phyloP scores from a whole-genome alignment of 2,797 vertebrate species.

The Sebastes taczanowskii region DNA sequence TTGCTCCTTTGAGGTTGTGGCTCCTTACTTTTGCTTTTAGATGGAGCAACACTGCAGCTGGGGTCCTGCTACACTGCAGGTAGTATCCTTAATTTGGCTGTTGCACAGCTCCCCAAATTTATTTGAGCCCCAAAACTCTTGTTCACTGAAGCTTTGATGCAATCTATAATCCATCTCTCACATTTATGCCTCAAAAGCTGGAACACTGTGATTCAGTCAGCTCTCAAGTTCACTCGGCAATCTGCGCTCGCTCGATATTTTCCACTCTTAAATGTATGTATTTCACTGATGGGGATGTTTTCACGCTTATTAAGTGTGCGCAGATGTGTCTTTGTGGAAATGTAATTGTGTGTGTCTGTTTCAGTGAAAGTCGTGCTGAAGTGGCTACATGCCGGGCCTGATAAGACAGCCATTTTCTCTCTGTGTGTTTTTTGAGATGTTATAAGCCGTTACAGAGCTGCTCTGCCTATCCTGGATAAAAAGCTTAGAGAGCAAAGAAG shows the following conservation, averaged over 20 bases:
- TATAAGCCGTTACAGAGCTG: constrained; percentile 35
- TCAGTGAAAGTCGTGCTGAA: constrained; percentile 25
- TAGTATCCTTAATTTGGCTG: not conserved
- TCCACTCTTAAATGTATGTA: not conserved
- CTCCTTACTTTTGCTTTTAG: constrained; percentile 17
- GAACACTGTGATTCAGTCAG: not conserved
- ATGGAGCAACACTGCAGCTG: constrained; percentile 8
- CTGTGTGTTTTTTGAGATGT: constrained; percentile 34
- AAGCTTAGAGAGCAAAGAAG: constrained; percentile 39
- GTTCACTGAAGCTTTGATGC: not conserved
- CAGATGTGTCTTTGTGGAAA: constrained; percentile 12
- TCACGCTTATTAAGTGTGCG: constrained; percentile 19
- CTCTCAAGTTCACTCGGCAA: constrained; percentile 19
- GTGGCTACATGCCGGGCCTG: constrained; percentile 36
- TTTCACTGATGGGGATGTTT: constrained; percentile 11
- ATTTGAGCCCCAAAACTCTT: not conserved
- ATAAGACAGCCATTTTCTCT: constrained; percentile 57
- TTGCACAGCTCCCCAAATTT: not conserved
- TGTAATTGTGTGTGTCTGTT: constrained; percentile 11
- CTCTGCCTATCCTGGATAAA: constrained; percentile 46
- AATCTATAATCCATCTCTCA: not conserved
- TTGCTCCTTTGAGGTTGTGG: not conserved
- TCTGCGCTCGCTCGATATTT: constrained; percentile 15
- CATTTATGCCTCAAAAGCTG: not conserved
- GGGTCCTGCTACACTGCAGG: not conserved